Conservation (phyloP, 2,113 vertebrate genomes). For the Nyctereutes procyonoides region DNA sequence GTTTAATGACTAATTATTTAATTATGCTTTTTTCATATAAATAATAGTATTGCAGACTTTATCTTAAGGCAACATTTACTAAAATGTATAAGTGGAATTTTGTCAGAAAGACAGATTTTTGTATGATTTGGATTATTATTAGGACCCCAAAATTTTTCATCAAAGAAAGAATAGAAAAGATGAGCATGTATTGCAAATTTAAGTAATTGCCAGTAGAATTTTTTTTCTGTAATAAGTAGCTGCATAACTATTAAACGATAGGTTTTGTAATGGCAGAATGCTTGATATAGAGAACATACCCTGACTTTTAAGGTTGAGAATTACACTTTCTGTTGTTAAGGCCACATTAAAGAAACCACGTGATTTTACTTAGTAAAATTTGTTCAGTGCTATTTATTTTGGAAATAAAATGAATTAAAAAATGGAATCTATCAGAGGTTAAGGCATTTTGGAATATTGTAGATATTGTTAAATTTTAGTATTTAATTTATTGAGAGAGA, state of each 20-base stretch:
- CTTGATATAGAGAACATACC: background rate
- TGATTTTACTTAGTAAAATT: conserved; percentile 33
- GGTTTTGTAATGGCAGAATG: background rate
- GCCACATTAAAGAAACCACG: background rate
- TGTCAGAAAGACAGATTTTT: conserved; percentile 6
- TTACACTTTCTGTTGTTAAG: background rate
- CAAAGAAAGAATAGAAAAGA: background rate
- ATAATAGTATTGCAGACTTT: background rate
- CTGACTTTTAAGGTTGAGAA: conserved; percentile 29
- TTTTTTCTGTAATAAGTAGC: background rate
- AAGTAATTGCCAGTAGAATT: background rate
- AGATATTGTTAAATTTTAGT: conserved; percentile 20
- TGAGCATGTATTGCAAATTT: background rate
- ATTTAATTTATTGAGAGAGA: background rate
- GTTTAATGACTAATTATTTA: background rate
- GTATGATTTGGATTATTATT: background rate
- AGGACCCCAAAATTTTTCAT: background rate
- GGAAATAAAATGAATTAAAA: conserved; percentile 27
- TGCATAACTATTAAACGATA: background rate
- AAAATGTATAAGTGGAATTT: background rate
- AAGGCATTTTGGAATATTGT: conserved; percentile 33
- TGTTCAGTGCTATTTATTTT: conserved; percentile 52
- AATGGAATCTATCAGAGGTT: background rate
- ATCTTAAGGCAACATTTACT: background rate
- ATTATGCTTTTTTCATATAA: background rate